Percentiles rank a stretch among this genome's conserved stretches.
Conservation (phyloP, 2,888 invertebrate species). For the Andrena marginata region DNA sequence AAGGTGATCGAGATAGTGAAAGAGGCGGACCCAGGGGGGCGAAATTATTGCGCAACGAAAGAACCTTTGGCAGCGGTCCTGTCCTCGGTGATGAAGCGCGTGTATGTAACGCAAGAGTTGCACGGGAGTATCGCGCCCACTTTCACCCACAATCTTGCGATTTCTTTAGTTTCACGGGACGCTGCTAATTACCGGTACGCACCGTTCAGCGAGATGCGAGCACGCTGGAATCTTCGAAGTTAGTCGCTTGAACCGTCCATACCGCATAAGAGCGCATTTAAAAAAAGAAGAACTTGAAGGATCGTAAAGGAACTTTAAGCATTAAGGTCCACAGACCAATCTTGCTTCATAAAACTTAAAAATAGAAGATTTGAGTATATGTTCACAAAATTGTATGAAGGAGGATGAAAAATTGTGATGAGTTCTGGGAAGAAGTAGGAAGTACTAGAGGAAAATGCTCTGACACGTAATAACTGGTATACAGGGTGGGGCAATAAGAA, state of each 20-base stretch:
- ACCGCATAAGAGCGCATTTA: no score
- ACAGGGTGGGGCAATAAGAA: no score
- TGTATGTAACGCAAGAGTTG: slow-evolving; percentile 32
- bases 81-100: slow-evolving; percentile 25
- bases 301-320: no score
- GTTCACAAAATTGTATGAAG: no score
- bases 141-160: slow-evolving; percentile 54
- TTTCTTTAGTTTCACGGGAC: slow-evolving; percentile 54
- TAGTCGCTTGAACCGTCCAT: background rate
- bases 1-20: slow-evolving; percentile 22
- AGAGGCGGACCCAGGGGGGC: background rate
- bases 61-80: slow-evolving; percentile 26
- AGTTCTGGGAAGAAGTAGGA: no score
- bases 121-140: slow-evolving; percentile 35
- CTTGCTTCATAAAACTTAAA: no score
- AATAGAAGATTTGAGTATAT: no score
- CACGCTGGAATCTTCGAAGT: background rate
- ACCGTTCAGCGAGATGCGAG: background rate
- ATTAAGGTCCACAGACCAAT: no score
- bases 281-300: no score
- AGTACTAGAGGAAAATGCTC: no score
- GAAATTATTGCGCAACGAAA: slow-evolving; percentile 42
- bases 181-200: slow-evolving; percentile 32
- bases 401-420: no score
- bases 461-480: no score